These are phyloP conservation scores for Phoxinus phoxinus DNA, from an alignment of 2,113 vertebrate species.

Conservation along the genomic window DNA sequence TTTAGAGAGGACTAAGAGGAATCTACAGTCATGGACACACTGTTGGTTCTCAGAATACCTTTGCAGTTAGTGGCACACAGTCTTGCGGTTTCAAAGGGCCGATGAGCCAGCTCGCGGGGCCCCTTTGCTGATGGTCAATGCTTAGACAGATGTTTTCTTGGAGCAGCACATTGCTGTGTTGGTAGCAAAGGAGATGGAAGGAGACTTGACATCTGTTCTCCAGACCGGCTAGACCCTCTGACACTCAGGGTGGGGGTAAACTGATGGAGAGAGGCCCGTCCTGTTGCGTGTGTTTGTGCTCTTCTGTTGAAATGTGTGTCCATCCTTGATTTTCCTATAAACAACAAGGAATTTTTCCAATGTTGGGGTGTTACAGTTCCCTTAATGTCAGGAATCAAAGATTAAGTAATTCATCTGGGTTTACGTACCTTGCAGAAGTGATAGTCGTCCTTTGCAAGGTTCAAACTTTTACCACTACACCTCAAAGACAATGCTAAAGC, in stretches of 20 bases:
- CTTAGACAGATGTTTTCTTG: constrained; percentile 73
- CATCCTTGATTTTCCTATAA: constrained; percentile 13
- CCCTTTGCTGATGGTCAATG: constrained; percentile 63
- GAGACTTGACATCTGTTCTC: constrained; percentile 59
- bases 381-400: neutral
- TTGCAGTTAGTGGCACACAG: constrained; percentile 72
- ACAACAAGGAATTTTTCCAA: neutral
- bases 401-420: neutral
- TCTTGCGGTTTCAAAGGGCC: constrained; percentile 75
- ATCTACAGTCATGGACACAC: neutral
- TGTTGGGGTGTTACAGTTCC: neutral
- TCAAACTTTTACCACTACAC: neutral
- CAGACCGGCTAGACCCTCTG: constrained; percentile 56
- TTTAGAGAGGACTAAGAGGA: too few species aligned
- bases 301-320: constrained; percentile 7
- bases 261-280: constrained; percentile 23
- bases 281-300: constrained; percentile 26
- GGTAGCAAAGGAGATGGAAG: constrained; percentile 56
- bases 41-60: constrained; percentile 68
- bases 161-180: constrained; percentile 66
- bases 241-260: neutral
- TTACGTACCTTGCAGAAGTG: neutral
- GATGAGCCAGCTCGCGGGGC: constrained; percentile 69
- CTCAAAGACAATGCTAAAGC: neutral
- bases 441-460: neutral